Percentiles rank a stretch among this genome's conserved stretches.
Evolutionary conservation across 1,140 invertebrate genomes (phyloP).

Genomic region (Vollenhovia emeryi): DNA sequence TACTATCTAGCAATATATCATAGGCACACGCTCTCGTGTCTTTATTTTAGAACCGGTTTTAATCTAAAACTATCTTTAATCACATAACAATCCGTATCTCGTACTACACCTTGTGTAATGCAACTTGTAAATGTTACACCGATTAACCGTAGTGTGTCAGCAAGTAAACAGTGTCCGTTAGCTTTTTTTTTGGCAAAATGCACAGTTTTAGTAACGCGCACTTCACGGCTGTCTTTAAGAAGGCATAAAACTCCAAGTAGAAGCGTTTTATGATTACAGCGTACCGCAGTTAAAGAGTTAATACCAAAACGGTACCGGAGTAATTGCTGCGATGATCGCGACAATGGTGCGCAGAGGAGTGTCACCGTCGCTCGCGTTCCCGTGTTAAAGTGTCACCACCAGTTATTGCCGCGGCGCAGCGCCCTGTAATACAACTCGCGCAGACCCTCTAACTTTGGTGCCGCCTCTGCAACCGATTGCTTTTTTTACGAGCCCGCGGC

Average conservation of each 20-base stretch:
- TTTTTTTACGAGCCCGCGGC: constrained; percentile 23
- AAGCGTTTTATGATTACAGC: neutral
- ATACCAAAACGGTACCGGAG: constrained; percentile 31
- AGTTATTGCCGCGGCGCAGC: neutral
- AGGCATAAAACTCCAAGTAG: neutral
- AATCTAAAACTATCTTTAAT: constrained; percentile 18
- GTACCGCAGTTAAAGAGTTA: constrained; percentile 16
- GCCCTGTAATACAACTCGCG: constrained; percentile 38
- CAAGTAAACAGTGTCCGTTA: neutral
- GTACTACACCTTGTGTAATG: neutral
- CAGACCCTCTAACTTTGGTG: constrained; percentile 22
- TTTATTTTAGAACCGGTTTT: constrained; percentile 16
- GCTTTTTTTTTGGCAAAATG: neutral
- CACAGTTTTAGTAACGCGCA: neutral
- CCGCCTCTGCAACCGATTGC: constrained; percentile 22
- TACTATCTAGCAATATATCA: constrained; percentile 3
- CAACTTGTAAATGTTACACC: neutral
- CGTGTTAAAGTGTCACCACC: constrained; percentile 31
- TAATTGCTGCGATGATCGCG: constrained; percentile 1
- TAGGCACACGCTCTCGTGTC: neutral
- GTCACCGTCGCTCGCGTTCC: neutral
- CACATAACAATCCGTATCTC: neutral
- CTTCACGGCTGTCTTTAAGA: neutral
- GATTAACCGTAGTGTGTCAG: neutral
- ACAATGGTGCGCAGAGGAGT: constrained; percentile 11